Conservation (phyloP, 2,888 invertebrate genomes). For the Bombyx huttoni region DNA sequence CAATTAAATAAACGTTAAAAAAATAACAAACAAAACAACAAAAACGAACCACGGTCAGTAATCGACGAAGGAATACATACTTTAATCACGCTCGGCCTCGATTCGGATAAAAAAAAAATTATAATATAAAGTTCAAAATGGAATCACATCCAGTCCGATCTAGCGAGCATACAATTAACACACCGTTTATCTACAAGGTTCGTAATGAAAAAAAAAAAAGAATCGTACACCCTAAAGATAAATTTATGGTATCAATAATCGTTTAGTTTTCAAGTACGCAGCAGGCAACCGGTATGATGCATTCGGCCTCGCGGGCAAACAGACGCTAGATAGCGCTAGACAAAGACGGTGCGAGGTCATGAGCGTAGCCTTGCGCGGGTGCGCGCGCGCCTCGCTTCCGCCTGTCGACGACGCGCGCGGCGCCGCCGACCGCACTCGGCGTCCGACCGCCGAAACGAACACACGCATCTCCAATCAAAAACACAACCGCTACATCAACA, state of each 20-base stretch:
- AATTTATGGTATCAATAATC: slow-evolving; percentile 47
- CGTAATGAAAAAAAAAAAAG: slow-evolving; percentile 28
- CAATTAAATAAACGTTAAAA: slow-evolving; percentile 6
- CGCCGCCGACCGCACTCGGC: slow-evolving; percentile 31
- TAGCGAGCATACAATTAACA: slow-evolving; percentile 24
- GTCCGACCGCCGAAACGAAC: slow-evolving; percentile 26
- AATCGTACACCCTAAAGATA: slow-evolving; percentile 29
- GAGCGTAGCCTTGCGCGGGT: slow-evolving; percentile 70
- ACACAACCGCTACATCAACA: not conserved
- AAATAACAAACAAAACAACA: too few relatives aligned
- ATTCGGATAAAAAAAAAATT: slow-evolving; percentile 4
- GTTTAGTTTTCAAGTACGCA: slow-evolving; percentile 45
- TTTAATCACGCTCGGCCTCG: slow-evolving; percentile 7
- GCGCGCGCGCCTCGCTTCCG: slow-evolving; percentile 60
- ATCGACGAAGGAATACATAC: slow-evolving; percentile 6
- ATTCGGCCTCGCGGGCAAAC: slow-evolving; percentile 68
- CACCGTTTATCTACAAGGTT: slow-evolving; percentile 42
- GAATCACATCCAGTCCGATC: slow-evolving; percentile 7
- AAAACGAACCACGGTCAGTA: too few relatives aligned
- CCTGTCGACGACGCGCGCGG: slow-evolving; percentile 42
- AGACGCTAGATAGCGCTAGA: slow-evolving; percentile 69
- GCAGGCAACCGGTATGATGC: slow-evolving; percentile 58
- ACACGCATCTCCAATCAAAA: slow-evolving; percentile 9
- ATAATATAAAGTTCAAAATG: slow-evolving; percentile 2
- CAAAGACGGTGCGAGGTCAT: slow-evolving; percentile 71